phyloP scores from a whole-genome alignment of 2,888 invertebrate species.

The Drosophila colorata region DNA sequence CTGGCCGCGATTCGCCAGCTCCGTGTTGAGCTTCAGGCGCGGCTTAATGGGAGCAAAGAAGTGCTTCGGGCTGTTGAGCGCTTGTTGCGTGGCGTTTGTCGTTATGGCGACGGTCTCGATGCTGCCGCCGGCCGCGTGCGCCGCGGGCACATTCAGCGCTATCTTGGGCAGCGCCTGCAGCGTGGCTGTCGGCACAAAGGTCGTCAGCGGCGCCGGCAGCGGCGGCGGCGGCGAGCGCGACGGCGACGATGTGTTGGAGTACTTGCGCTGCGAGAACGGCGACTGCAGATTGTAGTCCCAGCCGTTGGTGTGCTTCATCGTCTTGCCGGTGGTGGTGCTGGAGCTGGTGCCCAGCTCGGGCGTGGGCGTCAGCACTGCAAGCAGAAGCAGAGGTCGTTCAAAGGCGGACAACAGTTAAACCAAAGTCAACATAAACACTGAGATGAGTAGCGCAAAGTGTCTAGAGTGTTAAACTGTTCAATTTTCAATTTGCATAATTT shows the following conservation, averaged over 20 bases:
- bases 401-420: background rate
- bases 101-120: conserved; percentile 81
- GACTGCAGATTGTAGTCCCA: conserved; percentile 84
- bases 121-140: conserved; percentile 14
- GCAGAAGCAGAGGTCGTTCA: background rate
- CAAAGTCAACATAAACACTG: background rate
- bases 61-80: conserved; percentile 84
- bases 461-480: too few relatives aligned
- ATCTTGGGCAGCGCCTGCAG: conserved; percentile 66
- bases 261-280: conserved; percentile 81
- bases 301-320: conserved; percentile 83
- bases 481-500: too few relatives aligned
- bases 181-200: conserved; percentile 75
- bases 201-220: conserved; percentile 67
- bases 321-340: conserved; percentile 78
- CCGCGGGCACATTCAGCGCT: conserved; percentile 50
- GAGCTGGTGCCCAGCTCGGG: conserved; percentile 78
- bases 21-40: conserved; percentile 81
- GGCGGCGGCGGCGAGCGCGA: conserved; percentile 56
- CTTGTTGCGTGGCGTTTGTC: conserved; percentile 72
- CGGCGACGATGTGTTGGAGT: conserved; percentile 65
- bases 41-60: conserved; percentile 86
- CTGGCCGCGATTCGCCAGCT: conserved; percentile 75
- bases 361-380: conserved; percentile 59
- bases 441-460: too few relatives aligned